Evolutionary conservation across 2,797 vertebrate genomes (phyloP), one percentile per base, ranked within the genome.

Genomic region (Perodicticus potto): DNA sequence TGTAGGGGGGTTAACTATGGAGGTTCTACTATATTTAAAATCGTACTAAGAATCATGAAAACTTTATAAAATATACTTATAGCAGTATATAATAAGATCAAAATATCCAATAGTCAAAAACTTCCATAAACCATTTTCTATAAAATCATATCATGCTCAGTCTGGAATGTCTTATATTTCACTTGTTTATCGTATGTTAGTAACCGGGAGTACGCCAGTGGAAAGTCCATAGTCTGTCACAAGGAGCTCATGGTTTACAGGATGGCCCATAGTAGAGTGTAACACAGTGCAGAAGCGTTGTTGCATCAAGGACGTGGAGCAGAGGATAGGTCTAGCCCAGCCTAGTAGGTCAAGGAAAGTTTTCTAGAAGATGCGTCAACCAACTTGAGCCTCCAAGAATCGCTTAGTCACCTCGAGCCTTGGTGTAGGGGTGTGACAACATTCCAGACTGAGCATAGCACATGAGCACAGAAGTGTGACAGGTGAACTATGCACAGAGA

Each of bases 31-130:
- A 53, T 59, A 59, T 84, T 86, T 84, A 49, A 86, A 76, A 65
- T 84, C 89, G 69, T 92, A 91, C 6, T 72, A 27, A 93, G 40
- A 96, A 82, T 90, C 77, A 70, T 12, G 25, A 83, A 92, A 77
- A 70, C 3, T 74, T 86, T 27, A 13, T 34, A 69, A 95, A 49
- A 76, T 78, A 85, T 29, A 59, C 25, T 61, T 23, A 37, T 3
- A 73, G 12, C 1, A 17, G 49, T 53, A 3, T 53, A 53, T 53
- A 53, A 53, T 29, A 40, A 78, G 61, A 91, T 73, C 37, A 77
- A 91, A 86, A 34, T 69, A 37, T 72, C 4, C 16, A 83, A 69
- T 16, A 74, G 63, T 5, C 40, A 17, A 74, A 84, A 72, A 43
- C 7, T 55, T 40, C 27, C 3, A 40, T 4, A 57, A 57, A 69